Percentiles rank a stretch among this genome's conserved stretches.
phyloP scores from a whole-genome alignment of 2,888 invertebrate species.

The Trachelus troglodyta region DNA sequence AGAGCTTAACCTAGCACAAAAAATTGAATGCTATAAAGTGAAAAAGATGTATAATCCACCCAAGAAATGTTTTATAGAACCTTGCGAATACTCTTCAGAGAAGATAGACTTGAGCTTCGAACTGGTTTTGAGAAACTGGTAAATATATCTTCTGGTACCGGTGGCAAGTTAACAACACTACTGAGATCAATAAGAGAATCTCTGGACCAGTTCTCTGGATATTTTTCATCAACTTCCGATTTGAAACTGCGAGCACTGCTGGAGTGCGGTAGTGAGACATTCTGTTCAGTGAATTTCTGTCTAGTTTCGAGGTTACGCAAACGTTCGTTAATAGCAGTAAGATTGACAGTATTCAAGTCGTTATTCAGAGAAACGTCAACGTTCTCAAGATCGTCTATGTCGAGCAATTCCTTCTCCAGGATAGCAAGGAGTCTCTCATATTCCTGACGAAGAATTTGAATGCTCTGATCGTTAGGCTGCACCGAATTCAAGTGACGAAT shows the following conservation, averaged over 20 bases:
- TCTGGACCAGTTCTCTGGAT: constrained; percentile 66
- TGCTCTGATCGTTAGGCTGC: constrained; percentile 29
- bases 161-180: constrained; percentile 64
- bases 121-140: constrained; percentile 63
- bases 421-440: constrained; percentile 58
- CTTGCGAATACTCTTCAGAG: constrained; percentile 66
- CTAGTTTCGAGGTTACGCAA: constrained; percentile 57
- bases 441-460: constrained; percentile 25
- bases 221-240: constrained; percentile 67
- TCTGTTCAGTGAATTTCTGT: constrained; percentile 38
- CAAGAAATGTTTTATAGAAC: constrained; percentile 22
- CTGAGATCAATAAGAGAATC: constrained; percentile 66
- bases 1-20: constrained; percentile 55
- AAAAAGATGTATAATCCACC: neutral
- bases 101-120: constrained; percentile 65
- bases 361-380: constrained; percentile 32
- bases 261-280: constrained; percentile 37
- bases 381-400: constrained; percentile 54
- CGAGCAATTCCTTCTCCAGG: constrained; percentile 59
- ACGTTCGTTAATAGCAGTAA: constrained; percentile 56
- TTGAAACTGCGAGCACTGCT: constrained; percentile 59
- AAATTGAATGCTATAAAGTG: neutral
- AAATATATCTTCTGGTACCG: constrained; percentile 67
- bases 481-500: constrained; percentile 43
- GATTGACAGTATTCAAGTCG: constrained; percentile 28